These are phyloP conservation scores for Melanargia galathea DNA, from an alignment of 2,888 invertebrate species.

Conservation along the genomic window DNA sequence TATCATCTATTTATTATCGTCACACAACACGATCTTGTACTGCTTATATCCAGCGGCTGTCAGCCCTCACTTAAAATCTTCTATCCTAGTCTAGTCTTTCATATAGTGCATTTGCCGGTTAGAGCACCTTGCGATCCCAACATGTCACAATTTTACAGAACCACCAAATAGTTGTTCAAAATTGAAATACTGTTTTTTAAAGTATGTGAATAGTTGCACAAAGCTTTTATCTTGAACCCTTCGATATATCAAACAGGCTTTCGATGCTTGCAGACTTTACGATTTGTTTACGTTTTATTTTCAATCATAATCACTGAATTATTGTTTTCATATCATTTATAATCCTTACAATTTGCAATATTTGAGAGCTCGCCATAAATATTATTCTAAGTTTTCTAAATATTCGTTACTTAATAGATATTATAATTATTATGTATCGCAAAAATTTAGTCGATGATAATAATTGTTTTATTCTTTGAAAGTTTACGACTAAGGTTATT, in stretches of 20 bases:
- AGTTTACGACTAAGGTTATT: too few relatives aligned
- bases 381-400: background rate
- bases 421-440: too few relatives aligned
- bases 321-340: slow-evolving; percentile 9
- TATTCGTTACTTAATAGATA: too few relatives aligned
- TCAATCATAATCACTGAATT: slow-evolving; percentile 52
- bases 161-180: background rate
- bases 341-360: background rate
- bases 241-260: slow-evolving; percentile 56
- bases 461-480: too few relatives aligned
- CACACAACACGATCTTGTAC: too few relatives aligned
- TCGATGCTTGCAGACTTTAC: slow-evolving; percentile 58
- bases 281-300: slow-evolving; percentile 71
- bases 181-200: background rate
- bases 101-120: too few relatives aligned
- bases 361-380: background rate
- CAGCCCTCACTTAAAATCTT: too few relatives aligned
- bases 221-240: slow-evolving; percentile 45
- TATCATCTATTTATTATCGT: too few relatives aligned
- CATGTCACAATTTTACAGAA: background rate
- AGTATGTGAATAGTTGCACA: background rate
- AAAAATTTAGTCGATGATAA: too few relatives aligned
- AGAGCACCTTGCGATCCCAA: too few relatives aligned
- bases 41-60: too few relatives aligned
- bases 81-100: too few relatives aligned